Evolutionary conservation across 2,888 invertebrate genomes (phyloP).

Genomic region (Tridacna gigas): DNA sequence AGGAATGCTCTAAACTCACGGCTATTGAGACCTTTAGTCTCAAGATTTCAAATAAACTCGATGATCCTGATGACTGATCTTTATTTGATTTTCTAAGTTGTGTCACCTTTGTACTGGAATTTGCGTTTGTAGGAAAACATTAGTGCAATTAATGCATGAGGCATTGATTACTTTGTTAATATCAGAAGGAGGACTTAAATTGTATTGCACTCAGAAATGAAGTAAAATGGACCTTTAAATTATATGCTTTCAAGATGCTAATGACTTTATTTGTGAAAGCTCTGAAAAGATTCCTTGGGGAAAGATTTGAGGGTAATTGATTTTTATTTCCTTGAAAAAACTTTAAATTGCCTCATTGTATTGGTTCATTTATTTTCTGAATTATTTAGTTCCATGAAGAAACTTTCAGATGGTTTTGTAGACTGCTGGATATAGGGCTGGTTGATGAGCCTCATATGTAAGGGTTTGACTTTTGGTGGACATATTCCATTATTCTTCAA

Average conservation of each 20-base stretch:
- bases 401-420: neutral
- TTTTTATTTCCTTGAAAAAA: conserved; percentile 17
- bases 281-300: conserved; percentile 17
- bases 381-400: conserved; percentile 8
- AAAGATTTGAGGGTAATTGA: conserved; percentile 24
- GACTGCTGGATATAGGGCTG: too few relatives aligned
- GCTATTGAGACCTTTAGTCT: too few relatives aligned
- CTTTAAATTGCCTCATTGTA: conserved; percentile 15
- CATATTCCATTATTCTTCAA: too few relatives aligned
- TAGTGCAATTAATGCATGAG: too few relatives aligned
- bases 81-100: too few relatives aligned
- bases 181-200: conserved; percentile 1
- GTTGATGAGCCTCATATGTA: too few relatives aligned
- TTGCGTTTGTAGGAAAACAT: too few relatives aligned
- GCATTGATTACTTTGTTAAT: conserved; percentile 6
- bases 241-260: conserved; percentile 3
- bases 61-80: too few relatives aligned
- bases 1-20: too few relatives aligned
- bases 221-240: conserved; percentile 21
- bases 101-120: too few relatives aligned
- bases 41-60: too few relatives aligned
- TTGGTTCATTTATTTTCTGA: conserved; percentile 21
- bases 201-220: conserved; percentile 7
- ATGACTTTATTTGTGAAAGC: conserved; percentile 19
- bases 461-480: too few relatives aligned